Percentiles rank a stretch among this genome's conserved stretches.
phyloP scores from a whole-genome alignment of 2,113 vertebrate genomes.

The Helogale parvula region DNA sequence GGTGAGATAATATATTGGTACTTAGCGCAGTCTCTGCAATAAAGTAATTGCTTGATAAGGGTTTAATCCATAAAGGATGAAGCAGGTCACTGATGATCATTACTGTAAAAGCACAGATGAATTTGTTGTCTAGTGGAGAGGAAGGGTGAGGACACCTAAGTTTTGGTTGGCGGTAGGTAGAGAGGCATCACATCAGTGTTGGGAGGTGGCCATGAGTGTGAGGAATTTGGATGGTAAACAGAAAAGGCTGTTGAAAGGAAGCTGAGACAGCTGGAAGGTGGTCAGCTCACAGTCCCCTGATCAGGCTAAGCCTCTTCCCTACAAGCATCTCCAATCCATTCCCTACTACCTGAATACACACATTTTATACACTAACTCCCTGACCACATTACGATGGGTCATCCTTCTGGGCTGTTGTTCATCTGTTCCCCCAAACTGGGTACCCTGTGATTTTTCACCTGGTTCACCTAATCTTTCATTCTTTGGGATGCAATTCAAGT shows the following conservation, averaged over 20 bases:
- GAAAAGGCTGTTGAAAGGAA: not conserved
- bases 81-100: not conserved
- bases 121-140: not conserved
- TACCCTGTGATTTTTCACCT: not conserved
- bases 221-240: not conserved
- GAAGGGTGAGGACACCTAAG: not conserved
- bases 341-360: not conserved
- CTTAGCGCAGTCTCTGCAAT: not conserved
- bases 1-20: not conserved
- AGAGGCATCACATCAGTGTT: not conserved
- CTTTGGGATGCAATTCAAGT: not conserved
- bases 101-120: not conserved
- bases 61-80: not conserved
- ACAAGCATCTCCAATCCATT: not conserved
- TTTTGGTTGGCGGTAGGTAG: not conserved
- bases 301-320: not conserved
- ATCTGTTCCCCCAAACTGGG: not conserved
- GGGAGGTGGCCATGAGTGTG: not conserved
- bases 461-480: not conserved
- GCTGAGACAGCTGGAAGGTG: not conserved
- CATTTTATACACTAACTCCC: accelerated
- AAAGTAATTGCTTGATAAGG: not conserved
- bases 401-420: not conserved
- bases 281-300: not conserved
- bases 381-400: accelerated